A percentile compares a stretch with the other conserved stretches of the same genome.
These are phyloP conservation scores for Centrocercus urophasianus DNA, from an alignment of 2,113 vertebrate species.

Conservation along the genomic window DNA sequence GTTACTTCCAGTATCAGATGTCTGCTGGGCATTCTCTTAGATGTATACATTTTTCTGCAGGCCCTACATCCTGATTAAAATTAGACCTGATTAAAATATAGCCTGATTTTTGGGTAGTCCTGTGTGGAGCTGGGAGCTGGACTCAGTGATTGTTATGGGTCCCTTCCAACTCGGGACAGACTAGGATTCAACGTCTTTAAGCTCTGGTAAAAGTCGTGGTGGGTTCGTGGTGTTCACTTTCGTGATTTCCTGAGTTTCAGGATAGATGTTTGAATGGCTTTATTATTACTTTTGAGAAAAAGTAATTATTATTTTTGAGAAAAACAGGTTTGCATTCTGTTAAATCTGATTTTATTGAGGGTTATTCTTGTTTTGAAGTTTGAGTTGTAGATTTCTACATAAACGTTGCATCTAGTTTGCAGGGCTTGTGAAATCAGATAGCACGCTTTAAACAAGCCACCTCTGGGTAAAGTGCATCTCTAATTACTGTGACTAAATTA, in stretches of 20 bases:
- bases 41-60: not conserved
- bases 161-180: too few relatives aligned
- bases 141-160: too few relatives aligned
- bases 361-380: not conserved
- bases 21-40: not conserved
- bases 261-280: not conserved
- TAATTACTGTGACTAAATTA: constrained; percentile 63
- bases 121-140: too few relatives aligned
- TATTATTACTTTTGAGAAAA: not conserved
- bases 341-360: not conserved
- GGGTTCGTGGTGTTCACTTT: not conserved
- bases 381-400: not conserved
- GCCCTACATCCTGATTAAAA: not conserved
- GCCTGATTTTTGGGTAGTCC: too few relatives aligned
- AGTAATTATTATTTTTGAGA: not conserved
- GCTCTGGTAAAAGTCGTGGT: not conserved
- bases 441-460: constrained; percentile 27
- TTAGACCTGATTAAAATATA: not conserved
- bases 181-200: not conserved
- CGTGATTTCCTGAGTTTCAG: not conserved
- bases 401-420: not conserved
- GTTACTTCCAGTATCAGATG: not conserved
- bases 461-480: constrained; percentile 50
- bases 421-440: constrained; percentile 43
- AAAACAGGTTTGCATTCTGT: not conserved